These are phyloP conservation scores for Buphagus erythrorhynchus DNA, from an alignment of 2,797 vertebrate species.

Conservation along the genomic window DNA sequence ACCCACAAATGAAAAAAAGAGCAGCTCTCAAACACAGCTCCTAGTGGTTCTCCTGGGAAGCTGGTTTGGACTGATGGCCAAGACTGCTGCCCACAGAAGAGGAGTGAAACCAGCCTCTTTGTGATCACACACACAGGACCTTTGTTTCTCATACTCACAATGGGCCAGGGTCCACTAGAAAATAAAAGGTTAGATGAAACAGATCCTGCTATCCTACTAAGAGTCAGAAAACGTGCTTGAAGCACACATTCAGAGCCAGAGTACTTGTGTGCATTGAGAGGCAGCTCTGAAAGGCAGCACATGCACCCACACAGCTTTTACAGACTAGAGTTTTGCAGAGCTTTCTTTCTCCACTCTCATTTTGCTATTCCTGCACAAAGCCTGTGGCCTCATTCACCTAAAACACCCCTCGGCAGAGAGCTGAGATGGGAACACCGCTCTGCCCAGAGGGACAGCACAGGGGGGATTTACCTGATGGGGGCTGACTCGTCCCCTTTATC, in stretches of 20 bases:
- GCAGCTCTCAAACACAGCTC: background rate
- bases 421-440: rapidly evolving
- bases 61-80: background rate
- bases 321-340: background rate
- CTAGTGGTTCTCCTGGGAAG: background rate
- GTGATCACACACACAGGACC: background rate
- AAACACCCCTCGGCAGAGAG: background rate
- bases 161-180: background rate
- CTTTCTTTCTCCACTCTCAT: background rate
- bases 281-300: background rate
- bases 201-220: background rate
- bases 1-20: background rate
- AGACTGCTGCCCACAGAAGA: background rate
- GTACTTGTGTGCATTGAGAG: rapidly evolving
- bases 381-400: background rate
- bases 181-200: background rate
- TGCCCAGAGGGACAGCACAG: background rate
- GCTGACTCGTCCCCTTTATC: constrained; percentile 95
- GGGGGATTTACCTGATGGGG: constrained; percentile 90
- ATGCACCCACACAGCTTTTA: rapidly evolving
- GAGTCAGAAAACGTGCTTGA: background rate
- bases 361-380: background rate
- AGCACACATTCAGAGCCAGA: background rate
- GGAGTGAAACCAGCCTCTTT: background rate
- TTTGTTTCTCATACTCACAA: background rate